Percentiles rank a stretch among this genome's conserved stretches.
Evolutionary conservation across 2,888 invertebrate species (phyloP).

Genomic region (Metacarcinus magister): DNA sequence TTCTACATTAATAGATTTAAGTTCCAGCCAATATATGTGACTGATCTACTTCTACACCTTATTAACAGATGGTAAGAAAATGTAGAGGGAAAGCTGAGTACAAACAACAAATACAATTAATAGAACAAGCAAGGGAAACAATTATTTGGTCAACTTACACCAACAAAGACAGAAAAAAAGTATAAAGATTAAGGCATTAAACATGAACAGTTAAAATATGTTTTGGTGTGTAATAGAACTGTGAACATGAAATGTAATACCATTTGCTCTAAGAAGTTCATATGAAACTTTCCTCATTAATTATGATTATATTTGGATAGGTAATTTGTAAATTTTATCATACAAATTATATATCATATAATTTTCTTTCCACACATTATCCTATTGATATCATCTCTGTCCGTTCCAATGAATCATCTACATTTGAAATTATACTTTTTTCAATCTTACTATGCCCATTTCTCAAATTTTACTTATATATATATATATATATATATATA

Average conservation of each 20-base stretch:
- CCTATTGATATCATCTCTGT: not conserved
- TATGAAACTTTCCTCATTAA: not conserved
- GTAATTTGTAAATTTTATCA: not conserved
- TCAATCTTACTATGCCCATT: not conserved
- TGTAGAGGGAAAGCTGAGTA: no score
- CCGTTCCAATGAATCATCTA: not conserved
- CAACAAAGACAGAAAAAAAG: no score
- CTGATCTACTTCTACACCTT: no score
- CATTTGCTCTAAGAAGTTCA: not conserved
- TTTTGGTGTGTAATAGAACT: not conserved
- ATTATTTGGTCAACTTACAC: no score
- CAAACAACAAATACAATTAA: not conserved
- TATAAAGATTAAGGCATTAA: not conserved
- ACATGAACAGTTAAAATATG: not conserved
- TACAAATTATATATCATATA: not conserved
- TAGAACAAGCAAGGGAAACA: not conserved
- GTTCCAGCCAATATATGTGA: no score
- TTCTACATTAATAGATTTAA: no score
- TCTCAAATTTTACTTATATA: not conserved
- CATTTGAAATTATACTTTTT: not conserved
- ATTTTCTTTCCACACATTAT: not conserved
- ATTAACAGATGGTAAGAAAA: no score
- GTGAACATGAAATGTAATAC: not conserved
- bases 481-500: not conserved
- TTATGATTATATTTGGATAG: not conserved